phyloP scores from a whole-genome alignment of 2,888 invertebrate genomes.

The Habroteleia sp. region DNA sequence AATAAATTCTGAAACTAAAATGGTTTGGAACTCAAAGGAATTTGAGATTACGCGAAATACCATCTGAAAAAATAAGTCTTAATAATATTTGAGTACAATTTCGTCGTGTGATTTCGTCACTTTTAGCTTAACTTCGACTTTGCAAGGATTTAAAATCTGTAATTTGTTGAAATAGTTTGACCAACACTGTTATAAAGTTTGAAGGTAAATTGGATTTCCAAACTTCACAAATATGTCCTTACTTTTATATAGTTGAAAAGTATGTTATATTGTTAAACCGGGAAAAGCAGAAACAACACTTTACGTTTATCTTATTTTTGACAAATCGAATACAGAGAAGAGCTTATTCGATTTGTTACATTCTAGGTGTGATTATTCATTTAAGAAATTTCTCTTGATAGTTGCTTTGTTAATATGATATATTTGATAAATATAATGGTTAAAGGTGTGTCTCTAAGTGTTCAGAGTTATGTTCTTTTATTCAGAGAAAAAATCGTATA shows the following conservation, averaged over 20 bases:
- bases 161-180: constrained; percentile 58
- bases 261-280: constrained; percentile 49
- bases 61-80: constrained; percentile 6
- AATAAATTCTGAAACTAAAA: no score
- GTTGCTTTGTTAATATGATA: no score
- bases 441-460: no score
- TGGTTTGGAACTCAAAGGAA: no score
- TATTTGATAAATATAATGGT: no score
- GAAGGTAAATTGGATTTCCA: constrained; percentile 52
- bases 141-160: constrained; percentile 50
- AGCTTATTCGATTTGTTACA: constrained; percentile 50
- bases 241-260: constrained; percentile 48
- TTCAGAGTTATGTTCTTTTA: no score
- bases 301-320: constrained; percentile 53
- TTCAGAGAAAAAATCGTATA: no score
- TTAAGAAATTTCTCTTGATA: no score
- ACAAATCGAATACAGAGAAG: constrained; percentile 43
- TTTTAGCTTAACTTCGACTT: constrained; percentile 36
- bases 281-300: constrained; percentile 51
- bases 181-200: constrained; percentile 62
- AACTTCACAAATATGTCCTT: constrained; percentile 62
- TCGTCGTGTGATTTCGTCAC: constrained; percentile 24
- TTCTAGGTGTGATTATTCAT: constrained; percentile 14
- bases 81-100: constrained; percentile 42
- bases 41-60: no score